Evolutionary conservation across 2,797 vertebrate genomes (phyloP), one percentile per base, ranked within the genome.

Genomic region (Pseudochirops corinnae): DNA sequence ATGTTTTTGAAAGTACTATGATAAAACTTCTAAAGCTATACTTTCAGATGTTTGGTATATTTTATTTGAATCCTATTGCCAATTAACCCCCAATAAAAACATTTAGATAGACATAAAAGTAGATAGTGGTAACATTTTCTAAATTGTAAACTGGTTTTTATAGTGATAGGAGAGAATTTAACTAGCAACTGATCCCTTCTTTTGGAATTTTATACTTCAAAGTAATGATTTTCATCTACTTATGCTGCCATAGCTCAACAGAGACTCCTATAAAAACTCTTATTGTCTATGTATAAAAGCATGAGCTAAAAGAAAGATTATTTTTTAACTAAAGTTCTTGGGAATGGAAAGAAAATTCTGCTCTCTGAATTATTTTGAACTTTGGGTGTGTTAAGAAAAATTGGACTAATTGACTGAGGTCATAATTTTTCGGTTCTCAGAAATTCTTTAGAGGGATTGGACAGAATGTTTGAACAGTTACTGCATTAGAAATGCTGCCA

Each of bases 131-230:
- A 56, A 93, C 74, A 12, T 21, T 97, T 95, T 53, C 90, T 96
- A 95, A 95, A 97, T 97, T 94, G 92, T 90, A 95, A 90, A 92
- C 56, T 94, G 56, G 56, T 95, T 82, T 82, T 97, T 96, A 57
- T 4, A 93, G 56, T 93, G 7, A 13, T 74, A 5, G 26, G 90
- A 53, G n/a, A 87, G 5, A 31, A 87, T n/a, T 26, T 9, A 26
- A 56, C 91, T 91, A 91, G 93, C 58, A 93, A 94, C 50, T 60
- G 11, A 5, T 90, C 74, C 29, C 90, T 56, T 7, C 26, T 3
- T 94, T 67, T 95, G 50, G 93, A 50, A 87, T 95, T 21, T 39
- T 90, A 53, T 96, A 90, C 95, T 90, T 39, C 93, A 56, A 55
- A 91, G 12, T 53, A n/a, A 11, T 90, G 7, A 3, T 95, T 96